Evolutionary conservation across 2,113 vertebrate species (phyloP).

Genomic region (Brachirus orientalis): DNA sequence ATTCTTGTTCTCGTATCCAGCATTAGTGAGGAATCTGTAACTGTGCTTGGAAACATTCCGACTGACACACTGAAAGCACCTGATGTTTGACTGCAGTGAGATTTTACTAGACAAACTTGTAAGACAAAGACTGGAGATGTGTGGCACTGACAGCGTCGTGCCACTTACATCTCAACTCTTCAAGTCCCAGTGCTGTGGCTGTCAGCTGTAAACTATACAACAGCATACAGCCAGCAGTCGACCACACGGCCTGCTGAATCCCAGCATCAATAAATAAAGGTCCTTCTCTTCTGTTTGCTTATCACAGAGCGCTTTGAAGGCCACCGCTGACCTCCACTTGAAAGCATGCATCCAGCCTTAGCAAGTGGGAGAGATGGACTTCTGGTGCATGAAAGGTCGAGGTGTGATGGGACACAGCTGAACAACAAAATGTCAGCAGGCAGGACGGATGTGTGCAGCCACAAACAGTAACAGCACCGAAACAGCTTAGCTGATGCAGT

Average conservation of each 20-base stretch:
- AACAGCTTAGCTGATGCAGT: neutral
- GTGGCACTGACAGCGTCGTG: neutral
- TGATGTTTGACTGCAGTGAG: too few species aligned
- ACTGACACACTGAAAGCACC: too few species aligned
- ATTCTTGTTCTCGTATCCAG: too few species aligned
- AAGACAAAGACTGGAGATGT: neutral
- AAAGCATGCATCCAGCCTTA: conserved; percentile 37
- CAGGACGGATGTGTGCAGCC: neutral
- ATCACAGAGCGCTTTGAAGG: conserved; percentile 52
- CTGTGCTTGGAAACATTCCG: too few species aligned
- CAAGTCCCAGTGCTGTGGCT: neutral
- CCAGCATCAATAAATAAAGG: conserved; percentile 62
- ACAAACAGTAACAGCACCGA: neutral
- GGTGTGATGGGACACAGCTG: conserved; percentile 31
- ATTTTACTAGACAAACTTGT: too few species aligned
- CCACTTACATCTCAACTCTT: neutral
- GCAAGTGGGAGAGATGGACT: conserved; percentile 1
- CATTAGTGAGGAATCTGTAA: too few species aligned
- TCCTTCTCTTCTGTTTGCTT: conserved; percentile 11
- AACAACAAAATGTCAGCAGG: conserved; percentile 46
- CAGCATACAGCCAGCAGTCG: conserved; percentile 4
- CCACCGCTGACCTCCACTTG: conserved; percentile 29
- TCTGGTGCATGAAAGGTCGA: conserved; percentile 59
- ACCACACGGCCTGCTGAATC: neutral
- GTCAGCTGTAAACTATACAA: neutral